phyloP scores from a whole-genome alignment of 2,888 invertebrate species.

The Aphrophora alni region DNA sequence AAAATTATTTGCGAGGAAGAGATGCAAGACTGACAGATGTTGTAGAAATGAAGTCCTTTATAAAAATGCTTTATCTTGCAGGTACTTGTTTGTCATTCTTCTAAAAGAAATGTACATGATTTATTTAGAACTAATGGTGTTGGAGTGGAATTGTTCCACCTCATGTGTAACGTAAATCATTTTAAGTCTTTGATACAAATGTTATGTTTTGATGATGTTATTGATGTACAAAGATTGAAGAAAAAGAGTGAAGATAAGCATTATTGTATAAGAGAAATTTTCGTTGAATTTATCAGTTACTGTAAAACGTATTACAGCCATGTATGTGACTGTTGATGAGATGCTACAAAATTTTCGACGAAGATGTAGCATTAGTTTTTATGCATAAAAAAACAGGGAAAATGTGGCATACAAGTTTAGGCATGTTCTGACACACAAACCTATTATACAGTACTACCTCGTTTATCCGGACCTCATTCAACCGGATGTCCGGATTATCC shows the following conservation, averaged over 20 bases:
- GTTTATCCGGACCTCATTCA: too few species aligned
- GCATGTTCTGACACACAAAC: too few species aligned
- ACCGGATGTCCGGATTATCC: too few species aligned
- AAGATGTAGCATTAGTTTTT: not conserved
- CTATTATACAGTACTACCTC: too few species aligned
- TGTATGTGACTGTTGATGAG: not conserved
- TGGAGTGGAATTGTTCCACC: not conserved
- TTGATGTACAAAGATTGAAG: not conserved
- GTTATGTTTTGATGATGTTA: constrained; percentile 1
- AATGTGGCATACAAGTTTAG: too few species aligned
- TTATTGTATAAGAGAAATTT: not conserved
- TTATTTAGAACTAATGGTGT: not conserved
- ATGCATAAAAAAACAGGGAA: too few species aligned
- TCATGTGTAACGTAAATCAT: not conserved
- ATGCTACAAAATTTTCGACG: not conserved
- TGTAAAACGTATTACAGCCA: not conserved
- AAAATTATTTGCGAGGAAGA: too few species aligned
- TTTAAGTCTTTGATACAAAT: constrained; percentile 7
- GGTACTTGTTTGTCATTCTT: not conserved
- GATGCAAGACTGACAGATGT: too few species aligned
- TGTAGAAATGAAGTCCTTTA: too few species aligned
- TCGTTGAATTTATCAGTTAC: not conserved
- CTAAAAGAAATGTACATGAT: constrained; percentile 2
- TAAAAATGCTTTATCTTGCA: not conserved
- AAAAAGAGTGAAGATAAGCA: not conserved